phyloP scores from a whole-genome alignment of 2,888 invertebrate species.

The Leptinotarsa peninsularis region DNA sequence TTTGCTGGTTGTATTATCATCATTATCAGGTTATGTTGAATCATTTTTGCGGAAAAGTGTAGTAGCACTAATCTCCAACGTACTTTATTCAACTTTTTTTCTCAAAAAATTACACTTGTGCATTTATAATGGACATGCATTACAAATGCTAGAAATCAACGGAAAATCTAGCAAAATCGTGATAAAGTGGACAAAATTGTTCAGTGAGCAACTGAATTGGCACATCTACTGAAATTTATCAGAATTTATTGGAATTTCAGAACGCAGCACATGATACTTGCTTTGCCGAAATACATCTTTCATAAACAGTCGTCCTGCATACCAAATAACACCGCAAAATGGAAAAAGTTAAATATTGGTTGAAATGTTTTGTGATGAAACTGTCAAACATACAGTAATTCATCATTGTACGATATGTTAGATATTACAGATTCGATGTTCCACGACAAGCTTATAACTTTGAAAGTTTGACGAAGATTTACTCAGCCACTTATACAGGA shows the following conservation, averaged over 20 bases:
- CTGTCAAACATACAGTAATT: constrained; percentile 42
- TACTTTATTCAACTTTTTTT: no score
- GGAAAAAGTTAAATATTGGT: constrained; percentile 43
- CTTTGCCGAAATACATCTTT: constrained; percentile 29
- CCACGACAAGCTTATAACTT: constrained; percentile 7
- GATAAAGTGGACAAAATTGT: background rate
- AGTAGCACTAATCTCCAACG: no score
- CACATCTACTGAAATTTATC: constrained; percentile 2
- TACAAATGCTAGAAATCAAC: background rate
- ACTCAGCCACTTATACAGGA: background rate
- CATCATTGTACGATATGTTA: constrained; percentile 36
- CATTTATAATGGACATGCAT: no score
- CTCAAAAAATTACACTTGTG: no score
- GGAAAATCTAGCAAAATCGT: background rate
- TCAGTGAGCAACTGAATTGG: background rate
- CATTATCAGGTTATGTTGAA: no score
- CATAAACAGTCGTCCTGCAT: constrained; percentile 32
- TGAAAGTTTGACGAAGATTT: constrained; percentile 7
- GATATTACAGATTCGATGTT: constrained; percentile 32
- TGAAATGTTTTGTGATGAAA: constrained; percentile 37
- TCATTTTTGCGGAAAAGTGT: no score
- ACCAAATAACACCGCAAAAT: constrained; percentile 32
- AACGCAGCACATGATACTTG: constrained; percentile 23
- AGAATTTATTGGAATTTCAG: background rate
- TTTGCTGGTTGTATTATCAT: no score